Percentiles rank a stretch among this genome's conserved stretches.
phyloP scores from a whole-genome alignment of 2,888 invertebrate genomes.

The Epinotia bilunana region DNA sequence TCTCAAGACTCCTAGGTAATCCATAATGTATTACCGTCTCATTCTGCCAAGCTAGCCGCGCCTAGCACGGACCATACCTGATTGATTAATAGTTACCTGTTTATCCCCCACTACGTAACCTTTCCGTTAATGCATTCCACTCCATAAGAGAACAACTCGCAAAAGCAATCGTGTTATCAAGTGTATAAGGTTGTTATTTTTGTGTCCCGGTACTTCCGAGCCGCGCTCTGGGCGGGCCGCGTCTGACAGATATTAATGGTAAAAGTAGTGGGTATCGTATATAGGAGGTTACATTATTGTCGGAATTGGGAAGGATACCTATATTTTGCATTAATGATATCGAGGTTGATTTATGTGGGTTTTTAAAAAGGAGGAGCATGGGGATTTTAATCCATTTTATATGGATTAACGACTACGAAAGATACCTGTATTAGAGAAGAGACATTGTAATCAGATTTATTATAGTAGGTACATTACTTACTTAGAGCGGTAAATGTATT shows the following conservation, averaged over 20 bases:
- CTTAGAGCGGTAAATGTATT: no score
- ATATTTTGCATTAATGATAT: conserved; percentile 1
- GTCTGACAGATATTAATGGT: conserved; percentile 78
- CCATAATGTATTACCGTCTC: not conserved
- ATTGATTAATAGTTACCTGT: conserved; percentile 7
- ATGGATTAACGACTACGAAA: no score
- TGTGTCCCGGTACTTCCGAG: conserved; percentile 25
- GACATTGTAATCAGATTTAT: no score
- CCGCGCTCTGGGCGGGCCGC: conserved; percentile 73
- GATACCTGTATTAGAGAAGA: no score
- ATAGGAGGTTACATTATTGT: conserved; percentile 6
- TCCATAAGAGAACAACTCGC: not conserved
- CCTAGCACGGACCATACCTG: not conserved
- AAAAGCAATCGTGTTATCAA: not conserved
- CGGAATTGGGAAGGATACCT: not conserved
- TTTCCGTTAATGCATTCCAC: conserved; percentile 6
- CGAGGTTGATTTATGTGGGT: not conserved
- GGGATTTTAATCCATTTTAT: no score
- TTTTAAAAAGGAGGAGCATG: not conserved
- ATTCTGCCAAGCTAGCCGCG: not conserved
- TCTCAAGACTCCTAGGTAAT: not conserved
- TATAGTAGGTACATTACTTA: no score
- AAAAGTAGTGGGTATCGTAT: conserved; percentile 44
- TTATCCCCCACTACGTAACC: conserved; percentile 7
- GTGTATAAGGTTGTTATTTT: conserved; percentile 8